Evolutionary conservation across 2,113 vertebrate genomes (phyloP).

Genomic region (Cololabis saira): DNA sequence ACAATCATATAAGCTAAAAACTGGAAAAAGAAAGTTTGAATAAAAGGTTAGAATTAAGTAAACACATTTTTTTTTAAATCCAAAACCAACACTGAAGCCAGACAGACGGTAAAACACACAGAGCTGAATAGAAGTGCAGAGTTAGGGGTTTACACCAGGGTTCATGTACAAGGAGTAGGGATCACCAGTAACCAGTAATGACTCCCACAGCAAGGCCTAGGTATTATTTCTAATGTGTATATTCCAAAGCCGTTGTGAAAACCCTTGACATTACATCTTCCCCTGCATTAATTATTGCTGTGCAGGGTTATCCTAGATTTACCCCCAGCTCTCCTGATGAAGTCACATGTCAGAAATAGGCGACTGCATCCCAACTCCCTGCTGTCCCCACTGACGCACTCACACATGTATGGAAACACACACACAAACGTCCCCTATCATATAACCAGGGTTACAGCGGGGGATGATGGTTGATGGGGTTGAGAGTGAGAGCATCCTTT

Average conservation of each 20-base stretch:
- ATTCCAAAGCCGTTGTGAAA: constrained; percentile 10
- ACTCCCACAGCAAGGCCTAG: too few relatives aligned
- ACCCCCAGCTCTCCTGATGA: constrained; percentile 36
- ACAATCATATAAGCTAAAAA: too few relatives aligned
- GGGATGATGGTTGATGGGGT: constrained; percentile 32
- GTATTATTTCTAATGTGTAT: neutral
- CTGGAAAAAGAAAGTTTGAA: too few relatives aligned
- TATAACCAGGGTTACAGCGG: constrained; percentile 33
- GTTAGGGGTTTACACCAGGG: too few relatives aligned
- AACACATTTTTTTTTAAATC: too few relatives aligned
- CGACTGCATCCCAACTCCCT: constrained; percentile 20
- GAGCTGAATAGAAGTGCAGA: too few relatives aligned
- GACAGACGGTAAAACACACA: too few relatives aligned
- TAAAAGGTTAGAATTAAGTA: too few relatives aligned
- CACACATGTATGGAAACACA: neutral
- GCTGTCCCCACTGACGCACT: constrained; percentile 20
- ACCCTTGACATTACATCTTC: constrained; percentile 15
- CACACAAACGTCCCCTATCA: constrained; percentile 26
- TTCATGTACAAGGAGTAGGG: neutral
- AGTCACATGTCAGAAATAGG: constrained; percentile 46
- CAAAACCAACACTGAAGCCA: too few relatives aligned
- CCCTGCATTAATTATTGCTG: constrained; percentile 14
- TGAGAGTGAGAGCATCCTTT: constrained; percentile 44
- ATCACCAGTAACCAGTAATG: neutral
- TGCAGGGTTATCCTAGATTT: constrained; percentile 13